Evolutionary conservation across 2,113 vertebrate genomes (phyloP).

Genomic region (Columbina picui): DNA sequence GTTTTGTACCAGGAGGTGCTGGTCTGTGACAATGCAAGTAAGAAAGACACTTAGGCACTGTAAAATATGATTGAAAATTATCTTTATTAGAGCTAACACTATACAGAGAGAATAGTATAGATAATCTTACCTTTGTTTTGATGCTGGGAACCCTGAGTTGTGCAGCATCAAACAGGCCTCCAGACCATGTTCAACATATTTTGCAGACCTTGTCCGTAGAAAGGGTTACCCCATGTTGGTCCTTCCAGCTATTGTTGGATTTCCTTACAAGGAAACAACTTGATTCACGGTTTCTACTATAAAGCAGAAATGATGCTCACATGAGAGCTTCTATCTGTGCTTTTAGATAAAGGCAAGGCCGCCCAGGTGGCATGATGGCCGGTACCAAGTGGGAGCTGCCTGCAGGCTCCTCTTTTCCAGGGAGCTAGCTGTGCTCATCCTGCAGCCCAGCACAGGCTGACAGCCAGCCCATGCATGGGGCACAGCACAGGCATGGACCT

Average conservation of each 20-base stretch:
- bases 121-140: not conserved
- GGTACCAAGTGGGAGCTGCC: not conserved
- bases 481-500: not conserved
- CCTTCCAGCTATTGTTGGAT: not conserved
- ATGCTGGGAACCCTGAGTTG: not conserved
- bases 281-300: not conserved
- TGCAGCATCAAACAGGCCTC: not conserved
- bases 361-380: not conserved
- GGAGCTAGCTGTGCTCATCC: not conserved
- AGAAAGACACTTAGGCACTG: not conserved
- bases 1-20: not conserved
- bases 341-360: not conserved
- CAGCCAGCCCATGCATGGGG: not conserved
- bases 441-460: not conserved
- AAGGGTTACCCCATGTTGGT: not conserved
- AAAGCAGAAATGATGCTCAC: not conserved
- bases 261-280: not conserved
- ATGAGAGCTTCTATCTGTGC: not conserved
- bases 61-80: not conserved
- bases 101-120: not conserved
- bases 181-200: accelerated
- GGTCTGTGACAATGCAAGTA: not conserved
- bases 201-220: not conserved
- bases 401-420: not conserved
- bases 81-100: not conserved